These are phyloP conservation scores for Tonatia bakeri DNA, from an alignment of 2,113 vertebrate genomes.

Conservation along the genomic window DNA sequence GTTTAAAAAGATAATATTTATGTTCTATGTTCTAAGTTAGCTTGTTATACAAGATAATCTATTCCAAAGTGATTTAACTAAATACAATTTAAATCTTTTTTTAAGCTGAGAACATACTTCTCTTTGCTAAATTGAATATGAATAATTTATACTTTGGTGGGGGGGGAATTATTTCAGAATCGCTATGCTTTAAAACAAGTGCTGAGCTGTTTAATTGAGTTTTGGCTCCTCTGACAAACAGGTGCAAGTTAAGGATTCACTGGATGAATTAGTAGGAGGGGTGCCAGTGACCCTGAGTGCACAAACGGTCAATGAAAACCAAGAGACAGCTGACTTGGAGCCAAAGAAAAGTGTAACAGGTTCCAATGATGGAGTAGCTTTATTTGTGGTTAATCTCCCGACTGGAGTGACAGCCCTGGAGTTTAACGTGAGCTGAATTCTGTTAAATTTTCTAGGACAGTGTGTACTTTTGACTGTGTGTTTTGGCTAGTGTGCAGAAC, in stretches of 20 bases:
- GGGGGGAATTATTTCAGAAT: neutral
- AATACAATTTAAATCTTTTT: neutral
- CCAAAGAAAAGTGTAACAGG: conserved; percentile 50
- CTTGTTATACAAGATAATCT: neutral
- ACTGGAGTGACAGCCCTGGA: conserved; percentile 60
- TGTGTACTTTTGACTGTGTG: conserved; percentile 57
- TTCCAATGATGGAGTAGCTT: conserved; percentile 80
- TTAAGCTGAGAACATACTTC: neutral
- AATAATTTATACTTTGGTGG: neutral
- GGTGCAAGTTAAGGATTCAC: conserved; percentile 91
- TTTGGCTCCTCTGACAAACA: conserved; percentile 68
- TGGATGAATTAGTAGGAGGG: conserved; percentile 74
- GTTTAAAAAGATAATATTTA: neutral
- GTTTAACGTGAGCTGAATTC: conserved; percentile 81
- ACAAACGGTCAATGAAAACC: conserved; percentile 32
- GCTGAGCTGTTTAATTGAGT: neutral
- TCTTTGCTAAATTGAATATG: neutral
- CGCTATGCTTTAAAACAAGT: conserved; percentile 16
- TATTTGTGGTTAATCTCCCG: conserved; percentile 86
- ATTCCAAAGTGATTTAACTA: conserved; percentile 1
- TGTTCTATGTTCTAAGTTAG: neutral
- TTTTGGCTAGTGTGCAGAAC: conserved; percentile 24
- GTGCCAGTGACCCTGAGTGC: conserved; percentile 78
- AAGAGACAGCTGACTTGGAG: neutral
- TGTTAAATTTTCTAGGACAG: conserved; percentile 9